Evolutionary conservation across 1,140 invertebrate genomes (phyloP).

Genomic region (Drosophila pectinifera): DNA sequence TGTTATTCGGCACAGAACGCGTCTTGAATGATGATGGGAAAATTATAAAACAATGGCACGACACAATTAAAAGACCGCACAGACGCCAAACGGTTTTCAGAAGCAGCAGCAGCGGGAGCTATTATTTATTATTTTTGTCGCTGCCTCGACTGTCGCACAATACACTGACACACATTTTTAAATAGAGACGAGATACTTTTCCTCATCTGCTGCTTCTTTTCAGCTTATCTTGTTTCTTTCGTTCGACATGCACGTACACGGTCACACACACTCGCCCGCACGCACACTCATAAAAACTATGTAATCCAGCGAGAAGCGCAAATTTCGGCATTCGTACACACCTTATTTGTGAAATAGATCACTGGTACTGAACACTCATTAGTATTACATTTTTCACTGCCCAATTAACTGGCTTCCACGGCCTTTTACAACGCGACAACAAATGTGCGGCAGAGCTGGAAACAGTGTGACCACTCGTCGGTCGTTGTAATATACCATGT

Average conservation of each 20-base stretch:
- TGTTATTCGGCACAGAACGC: slow-evolving; percentile 74
- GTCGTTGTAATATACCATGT: not conserved
- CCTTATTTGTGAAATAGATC: slow-evolving; percentile 61
- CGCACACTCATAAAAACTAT: slow-evolving; percentile 30
- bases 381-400: slow-evolving; percentile 67
- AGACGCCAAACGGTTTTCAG: slow-evolving; percentile 64
- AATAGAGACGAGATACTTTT: slow-evolving; percentile 80
- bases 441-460: slow-evolving; percentile 12
- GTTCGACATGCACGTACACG: slow-evolving; percentile 60
- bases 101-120: slow-evolving; percentile 49
- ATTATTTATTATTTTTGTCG: slow-evolving; percentile 76
- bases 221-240: slow-evolving; percentile 75
- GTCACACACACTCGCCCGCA: slow-evolving; percentile 26
- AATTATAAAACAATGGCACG: slow-evolving; percentile 74
- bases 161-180: slow-evolving; percentile 83
- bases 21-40: slow-evolving; percentile 65
- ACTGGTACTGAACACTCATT: slow-evolving; percentile 46
- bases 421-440: slow-evolving; percentile 35
- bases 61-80: slow-evolving; percentile 44
- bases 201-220: slow-evolving; percentile 59
- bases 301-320: slow-evolving; percentile 20
- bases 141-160: slow-evolving; percentile 52
- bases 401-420: slow-evolving; percentile 20
- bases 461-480: not conserved
- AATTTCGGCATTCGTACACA: slow-evolving; percentile 54